These are phyloP conservation scores for Dolichomitus sp. DNA, from an alignment of 2,888 invertebrate species.

Conservation along the genomic window DNA sequence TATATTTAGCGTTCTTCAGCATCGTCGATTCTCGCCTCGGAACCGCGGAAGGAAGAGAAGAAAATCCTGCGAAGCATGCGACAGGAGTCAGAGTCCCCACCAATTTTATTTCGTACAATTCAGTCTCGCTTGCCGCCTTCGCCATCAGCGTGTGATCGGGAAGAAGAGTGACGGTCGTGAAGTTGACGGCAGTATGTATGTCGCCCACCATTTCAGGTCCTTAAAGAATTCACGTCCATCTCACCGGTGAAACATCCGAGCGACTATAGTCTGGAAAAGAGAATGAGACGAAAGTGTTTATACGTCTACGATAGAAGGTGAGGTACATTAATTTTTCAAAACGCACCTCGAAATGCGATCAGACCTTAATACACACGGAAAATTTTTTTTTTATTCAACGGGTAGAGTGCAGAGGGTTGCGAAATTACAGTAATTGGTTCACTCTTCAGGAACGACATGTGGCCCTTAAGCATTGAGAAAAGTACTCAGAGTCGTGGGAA, in stretches of 20 bases:
- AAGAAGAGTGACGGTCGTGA: conserved; percentile 40
- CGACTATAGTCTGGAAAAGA: conserved; percentile 13
- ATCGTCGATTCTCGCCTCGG: conserved; percentile 30
- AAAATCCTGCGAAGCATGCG: conserved; percentile 41
- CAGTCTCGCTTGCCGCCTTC: background rate
- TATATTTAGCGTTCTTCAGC: background rate
- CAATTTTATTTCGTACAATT: conserved; percentile 30
- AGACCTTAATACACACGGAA: background rate
- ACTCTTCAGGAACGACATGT: background rate
- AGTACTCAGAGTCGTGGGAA: background rate
- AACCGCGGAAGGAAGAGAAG: conserved; percentile 7
- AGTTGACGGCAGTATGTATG: conserved; percentile 25
- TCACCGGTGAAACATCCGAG: background rate
- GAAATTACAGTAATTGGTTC: background rate
- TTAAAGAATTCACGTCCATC: conserved; percentile 56
- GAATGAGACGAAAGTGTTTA: conserved; percentile 24
- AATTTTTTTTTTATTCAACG: background rate
- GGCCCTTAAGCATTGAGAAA: background rate
- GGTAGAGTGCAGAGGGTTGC: background rate
- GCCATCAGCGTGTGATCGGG: conserved; percentile 31
- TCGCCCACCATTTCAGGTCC: conserved; percentile 20
- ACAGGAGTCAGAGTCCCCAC: conserved; percentile 28
- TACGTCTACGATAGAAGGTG: background rate
- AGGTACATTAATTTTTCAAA: conserved; percentile 50
- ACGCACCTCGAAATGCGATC: conserved; percentile 11